Conservation (phyloP, 1,140 invertebrate genomes). For the Drosophila ananassae region DNA sequence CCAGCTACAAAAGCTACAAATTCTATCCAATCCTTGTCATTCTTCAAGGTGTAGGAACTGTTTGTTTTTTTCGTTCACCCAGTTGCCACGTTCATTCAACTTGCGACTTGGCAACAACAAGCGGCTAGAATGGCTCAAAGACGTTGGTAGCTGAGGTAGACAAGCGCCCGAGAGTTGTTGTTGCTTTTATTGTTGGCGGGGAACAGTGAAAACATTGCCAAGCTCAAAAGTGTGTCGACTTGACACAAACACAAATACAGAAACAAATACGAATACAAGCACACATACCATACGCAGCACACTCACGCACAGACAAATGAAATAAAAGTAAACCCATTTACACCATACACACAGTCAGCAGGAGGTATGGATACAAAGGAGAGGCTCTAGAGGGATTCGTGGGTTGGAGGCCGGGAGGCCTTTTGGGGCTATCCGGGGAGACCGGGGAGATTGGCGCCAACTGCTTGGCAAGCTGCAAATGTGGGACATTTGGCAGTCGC, state of each 20-base stretch:
- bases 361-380: constrained; percentile 1
- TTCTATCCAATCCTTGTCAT: not conserved
- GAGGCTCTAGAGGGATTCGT: not conserved
- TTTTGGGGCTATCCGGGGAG: constrained; percentile 1
- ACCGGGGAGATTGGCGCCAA: constrained; percentile 43
- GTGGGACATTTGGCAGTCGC: constrained; percentile 78
- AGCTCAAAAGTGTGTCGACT: constrained; percentile 77
- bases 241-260: constrained; percentile 48
- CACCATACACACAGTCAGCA: constrained; percentile 55
- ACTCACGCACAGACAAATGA: constrained; percentile 69
- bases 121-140: constrained; percentile 31
- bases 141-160: constrained; percentile 21
- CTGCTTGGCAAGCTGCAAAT: constrained; percentile 72
- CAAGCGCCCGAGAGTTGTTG: constrained; percentile 35
- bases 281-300: constrained; percentile 15
- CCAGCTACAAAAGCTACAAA: not conserved
- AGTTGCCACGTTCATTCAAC: constrained; percentile 42
- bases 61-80: constrained; percentile 20
- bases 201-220: constrained; percentile 67
- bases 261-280: too few species aligned
- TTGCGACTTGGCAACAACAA: constrained; percentile 52
- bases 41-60: not conserved
- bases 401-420: not conserved
- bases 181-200: constrained; percentile 38
- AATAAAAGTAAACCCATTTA: constrained; percentile 83